Percentiles rank a stretch among this genome's conserved stretches.
These are phyloP conservation scores for Trachelus tabidus DNA, from an alignment of 2,888 invertebrate genomes.

Conservation along the genomic window DNA sequence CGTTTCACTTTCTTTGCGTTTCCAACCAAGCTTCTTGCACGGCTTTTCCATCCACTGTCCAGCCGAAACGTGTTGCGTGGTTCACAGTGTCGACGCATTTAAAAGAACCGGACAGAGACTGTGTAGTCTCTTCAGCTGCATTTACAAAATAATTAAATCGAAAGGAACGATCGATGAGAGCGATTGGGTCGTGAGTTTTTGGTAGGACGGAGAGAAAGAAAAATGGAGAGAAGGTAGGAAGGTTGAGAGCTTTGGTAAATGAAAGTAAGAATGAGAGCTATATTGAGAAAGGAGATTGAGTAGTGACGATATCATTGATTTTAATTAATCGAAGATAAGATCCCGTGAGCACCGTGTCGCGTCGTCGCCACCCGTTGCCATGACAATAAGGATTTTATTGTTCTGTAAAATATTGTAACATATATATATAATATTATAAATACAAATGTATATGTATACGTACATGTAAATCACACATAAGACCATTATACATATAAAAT, in stretches of 20 bases:
- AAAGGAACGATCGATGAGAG: constrained; percentile 36
- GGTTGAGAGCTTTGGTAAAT: constrained; percentile 20
- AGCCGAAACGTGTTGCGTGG: background rate
- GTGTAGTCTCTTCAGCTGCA: background rate
- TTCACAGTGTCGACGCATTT: background rate
- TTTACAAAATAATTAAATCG: background rate
- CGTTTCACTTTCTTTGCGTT: background rate
- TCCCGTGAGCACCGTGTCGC: background rate
- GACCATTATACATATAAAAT: constrained; percentile 1
- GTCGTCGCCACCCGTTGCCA: constrained; percentile 58
- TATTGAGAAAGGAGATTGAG: background rate
- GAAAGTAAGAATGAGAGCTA: background rate
- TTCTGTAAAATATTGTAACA: constrained; percentile 62
- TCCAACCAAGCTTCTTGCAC: background rate
- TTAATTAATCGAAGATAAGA: background rate
- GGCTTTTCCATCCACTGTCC: background rate
- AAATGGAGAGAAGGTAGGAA: constrained; percentile 14
- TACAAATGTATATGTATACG: background rate
- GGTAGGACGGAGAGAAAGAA: constrained; percentile 27
- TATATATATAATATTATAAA: background rate
- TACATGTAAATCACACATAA: background rate
- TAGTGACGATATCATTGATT: background rate
- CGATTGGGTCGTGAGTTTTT: constrained; percentile 31
- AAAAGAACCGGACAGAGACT: background rate
- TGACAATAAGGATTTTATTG: constrained; percentile 60